Conservation (phyloP, 2,888 invertebrate species). For the Cryptocheilus praepositus region DNA sequence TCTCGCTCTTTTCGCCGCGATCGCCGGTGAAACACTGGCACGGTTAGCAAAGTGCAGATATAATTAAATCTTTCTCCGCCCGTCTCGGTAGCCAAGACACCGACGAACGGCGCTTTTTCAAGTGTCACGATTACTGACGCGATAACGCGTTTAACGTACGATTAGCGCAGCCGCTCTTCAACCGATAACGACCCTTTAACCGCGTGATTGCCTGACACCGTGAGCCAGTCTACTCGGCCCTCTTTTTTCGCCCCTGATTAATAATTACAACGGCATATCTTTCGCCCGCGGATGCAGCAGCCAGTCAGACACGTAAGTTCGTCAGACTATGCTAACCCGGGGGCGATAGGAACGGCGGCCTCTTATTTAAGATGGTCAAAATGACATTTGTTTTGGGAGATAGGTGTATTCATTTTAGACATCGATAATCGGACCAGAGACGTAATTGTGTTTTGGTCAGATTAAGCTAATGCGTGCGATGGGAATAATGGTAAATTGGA, state of each 20-base stretch:
- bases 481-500: too few relatives aligned
- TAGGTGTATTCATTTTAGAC: too few relatives aligned
- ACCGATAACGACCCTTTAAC: constrained; percentile 38
- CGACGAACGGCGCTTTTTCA: constrained; percentile 27
- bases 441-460: too few relatives aligned
- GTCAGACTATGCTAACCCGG: too few relatives aligned
- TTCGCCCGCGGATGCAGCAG: too few relatives aligned
- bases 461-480: too few relatives aligned
- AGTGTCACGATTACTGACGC: constrained; percentile 30
- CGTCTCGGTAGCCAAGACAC: constrained; percentile 3
- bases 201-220: not conserved
- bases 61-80: constrained; percentile 19
- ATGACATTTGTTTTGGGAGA: too few relatives aligned
- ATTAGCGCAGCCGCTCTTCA: constrained; percentile 13
- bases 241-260: not conserved
- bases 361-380: too few relatives aligned
- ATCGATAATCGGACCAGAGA: too few relatives aligned
- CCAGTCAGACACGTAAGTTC: too few relatives aligned
- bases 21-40: constrained; percentile 22
- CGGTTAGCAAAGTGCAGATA: constrained; percentile 3
- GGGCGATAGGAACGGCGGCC: too few relatives aligned
- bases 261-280: not conserved
- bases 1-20: not conserved
- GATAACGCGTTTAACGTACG: constrained; percentile 47
- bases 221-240: not conserved